Percentiles rank a stretch among this genome's conserved stretches.
phyloP scores from a whole-genome alignment of 2,113 vertebrate genomes.

The Rhadina sibilatrix region DNA sequence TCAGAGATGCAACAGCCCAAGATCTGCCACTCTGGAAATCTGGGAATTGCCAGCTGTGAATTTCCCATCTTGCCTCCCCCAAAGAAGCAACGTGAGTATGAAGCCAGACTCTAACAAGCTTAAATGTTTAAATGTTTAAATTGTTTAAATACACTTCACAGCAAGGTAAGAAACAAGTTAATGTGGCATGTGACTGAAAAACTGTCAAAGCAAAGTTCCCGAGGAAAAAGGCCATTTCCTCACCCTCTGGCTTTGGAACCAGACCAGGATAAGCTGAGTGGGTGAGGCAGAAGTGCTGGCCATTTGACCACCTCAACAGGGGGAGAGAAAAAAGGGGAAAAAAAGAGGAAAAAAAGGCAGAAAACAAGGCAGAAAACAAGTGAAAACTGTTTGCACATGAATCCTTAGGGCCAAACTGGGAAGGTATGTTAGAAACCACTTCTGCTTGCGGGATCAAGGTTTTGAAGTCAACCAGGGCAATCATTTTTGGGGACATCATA shows the following conservation, averaged over 20 bases:
- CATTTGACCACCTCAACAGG: not conserved
- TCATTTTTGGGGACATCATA: fast-evolving
- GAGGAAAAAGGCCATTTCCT: not conserved
- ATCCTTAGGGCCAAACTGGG: not conserved
- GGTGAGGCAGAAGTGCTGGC: not conserved
- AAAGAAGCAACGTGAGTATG: not conserved
- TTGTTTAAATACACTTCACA: not conserved
- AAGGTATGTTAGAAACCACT: not conserved
- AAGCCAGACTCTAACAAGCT: not conserved
- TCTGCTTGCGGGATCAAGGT: not conserved
- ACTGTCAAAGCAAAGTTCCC: not conserved
- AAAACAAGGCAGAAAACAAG: not conserved
- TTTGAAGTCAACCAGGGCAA: not conserved
- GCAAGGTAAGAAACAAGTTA: not conserved
- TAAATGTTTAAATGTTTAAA: no score
- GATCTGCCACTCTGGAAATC: not conserved
- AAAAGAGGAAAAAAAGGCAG: no score
- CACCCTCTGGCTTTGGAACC: not conserved
- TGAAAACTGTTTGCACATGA: not conserved
- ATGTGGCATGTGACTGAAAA: not conserved
- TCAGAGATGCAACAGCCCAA: not conserved
- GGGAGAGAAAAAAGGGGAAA: not conserved
- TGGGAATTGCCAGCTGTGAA: not conserved
- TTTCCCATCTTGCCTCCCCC: not conserved
- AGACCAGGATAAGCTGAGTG: not conserved